Percentiles rank a stretch among this genome's conserved stretches.
Conservation (phyloP, 2,888 invertebrate species). For the Tipula unca region DNA sequence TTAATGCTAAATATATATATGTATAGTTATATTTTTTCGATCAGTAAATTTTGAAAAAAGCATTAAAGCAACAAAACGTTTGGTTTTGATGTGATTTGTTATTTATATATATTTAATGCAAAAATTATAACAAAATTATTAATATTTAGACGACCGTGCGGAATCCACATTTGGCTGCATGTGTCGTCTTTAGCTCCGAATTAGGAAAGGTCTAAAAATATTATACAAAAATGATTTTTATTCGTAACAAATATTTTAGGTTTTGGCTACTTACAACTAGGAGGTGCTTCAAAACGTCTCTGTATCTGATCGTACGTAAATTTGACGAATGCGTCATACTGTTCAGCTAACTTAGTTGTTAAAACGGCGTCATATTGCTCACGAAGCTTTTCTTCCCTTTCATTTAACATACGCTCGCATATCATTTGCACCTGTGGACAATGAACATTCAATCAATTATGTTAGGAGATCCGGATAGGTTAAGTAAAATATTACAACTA, state of each 20-base stretch:
- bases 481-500: conserved; percentile 16
- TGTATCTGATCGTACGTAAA: conserved; percentile 97
- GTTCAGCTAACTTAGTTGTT: conserved; percentile 89
- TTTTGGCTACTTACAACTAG: conserved; percentile 38
- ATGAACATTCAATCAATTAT: conserved; percentile 25
- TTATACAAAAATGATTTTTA: not conserved
- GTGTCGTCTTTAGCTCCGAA: conserved; percentile 29
- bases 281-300: conserved; percentile 52
- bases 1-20: not conserved
- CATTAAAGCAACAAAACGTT: not conserved
- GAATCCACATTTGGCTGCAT: not conserved
- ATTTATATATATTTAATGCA: not conserved
- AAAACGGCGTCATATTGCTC: conserved; percentile 92
- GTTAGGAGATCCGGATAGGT: not conserved
- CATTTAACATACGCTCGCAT: conserved; percentile 93
- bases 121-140: conserved; percentile 17
- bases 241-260: conserved; percentile 20
- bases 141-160: not conserved
- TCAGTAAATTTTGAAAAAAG: conserved; percentile 1
- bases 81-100: conserved; percentile 10
- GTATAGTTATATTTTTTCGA: conserved; percentile 1
- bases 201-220: conserved; percentile 39
- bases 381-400: conserved; percentile 87
- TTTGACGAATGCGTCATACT: conserved; percentile 97
- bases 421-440: conserved; percentile 77